Percentiles rank a stretch among this genome's conserved stretches.
These are phyloP conservation scores for Metopia argyrocephala DNA, from an alignment of 2,888 invertebrate species.

Conservation along the genomic window DNA sequence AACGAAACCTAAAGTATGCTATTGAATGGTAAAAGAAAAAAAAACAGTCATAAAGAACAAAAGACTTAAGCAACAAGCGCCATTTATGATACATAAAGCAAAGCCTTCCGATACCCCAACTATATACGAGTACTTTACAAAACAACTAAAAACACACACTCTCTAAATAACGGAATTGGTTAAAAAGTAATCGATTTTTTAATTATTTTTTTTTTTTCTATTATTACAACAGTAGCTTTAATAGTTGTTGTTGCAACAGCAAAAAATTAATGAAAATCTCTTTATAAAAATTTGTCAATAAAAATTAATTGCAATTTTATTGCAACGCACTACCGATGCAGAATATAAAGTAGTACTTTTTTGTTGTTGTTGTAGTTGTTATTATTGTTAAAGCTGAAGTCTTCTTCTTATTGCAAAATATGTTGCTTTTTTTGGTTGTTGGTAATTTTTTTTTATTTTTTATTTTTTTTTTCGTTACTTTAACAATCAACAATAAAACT, in stretches of 20 bases:
- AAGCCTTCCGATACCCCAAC: background rate
- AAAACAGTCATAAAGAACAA: slow-evolving; percentile 41
- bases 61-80: slow-evolving; percentile 60
- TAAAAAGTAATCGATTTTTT: slow-evolving; percentile 56
- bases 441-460: too few species aligned
- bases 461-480: background rate
- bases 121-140: background rate
- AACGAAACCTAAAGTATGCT: too few species aligned
- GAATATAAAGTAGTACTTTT: slow-evolving; percentile 59
- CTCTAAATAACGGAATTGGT: slow-evolving; percentile 28
- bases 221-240: slow-evolving; percentile 42
- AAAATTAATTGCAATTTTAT: slow-evolving; percentile 77
- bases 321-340: slow-evolving; percentile 66
- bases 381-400: slow-evolving; percentile 9
- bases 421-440: background rate
- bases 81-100: slow-evolving; percentile 31
- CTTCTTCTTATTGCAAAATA: background rate
- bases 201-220: slow-evolving; percentile 52
- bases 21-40: too few species aligned
- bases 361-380: slow-evolving; percentile 22
- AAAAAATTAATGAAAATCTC: slow-evolving; percentile 20
- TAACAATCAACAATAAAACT: slow-evolving; percentile 42
- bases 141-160: background rate
- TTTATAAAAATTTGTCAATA: slow-evolving; percentile 74
- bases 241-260: slow-evolving; percentile 13